Evolutionary conservation across 2,113 vertebrate genomes (phyloP).

Genomic region (Vidua macroura): DNA sequence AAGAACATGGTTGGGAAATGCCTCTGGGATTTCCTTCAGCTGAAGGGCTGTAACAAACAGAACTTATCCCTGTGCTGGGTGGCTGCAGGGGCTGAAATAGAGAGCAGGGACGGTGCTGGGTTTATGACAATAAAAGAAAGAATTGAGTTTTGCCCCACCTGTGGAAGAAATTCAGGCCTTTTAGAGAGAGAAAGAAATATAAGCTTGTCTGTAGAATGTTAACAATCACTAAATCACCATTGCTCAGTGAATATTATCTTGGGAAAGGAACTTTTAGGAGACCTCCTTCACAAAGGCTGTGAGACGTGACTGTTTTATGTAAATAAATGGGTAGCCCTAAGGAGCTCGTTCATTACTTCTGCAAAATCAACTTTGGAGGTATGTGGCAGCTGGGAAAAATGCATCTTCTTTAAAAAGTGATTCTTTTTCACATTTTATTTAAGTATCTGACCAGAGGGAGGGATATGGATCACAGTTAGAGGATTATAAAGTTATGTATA

Average conservation of each 20-base stretch:
- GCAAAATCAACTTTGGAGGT: neutral
- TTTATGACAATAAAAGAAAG: neutral
- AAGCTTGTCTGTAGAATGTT: neutral
- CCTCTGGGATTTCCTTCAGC: neutral
- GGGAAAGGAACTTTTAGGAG: neutral
- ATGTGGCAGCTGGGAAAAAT: neutral
- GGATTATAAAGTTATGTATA: neutral
- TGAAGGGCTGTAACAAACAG: neutral
- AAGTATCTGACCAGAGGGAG: neutral
- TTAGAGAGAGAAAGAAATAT: neutral
- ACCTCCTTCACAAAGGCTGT: neutral
- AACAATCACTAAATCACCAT: neutral
- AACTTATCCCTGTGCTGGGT: neutral
- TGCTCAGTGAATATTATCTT: neutral
- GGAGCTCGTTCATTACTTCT: neutral
- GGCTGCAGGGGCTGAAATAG: neutral
- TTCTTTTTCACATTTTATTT: conserved; percentile 9
- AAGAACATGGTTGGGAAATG: neutral
- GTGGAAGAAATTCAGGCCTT: neutral
- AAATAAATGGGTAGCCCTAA: conserved; percentile 15
- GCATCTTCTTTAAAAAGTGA: neutral
- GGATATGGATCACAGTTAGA: neutral
- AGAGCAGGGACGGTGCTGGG: neutral
- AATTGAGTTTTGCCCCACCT: neutral
- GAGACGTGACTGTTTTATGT: neutral